Evolutionary conservation across 2,797 vertebrate genomes (phyloP).

Genomic region (Taeniopygia guttata): DNA sequence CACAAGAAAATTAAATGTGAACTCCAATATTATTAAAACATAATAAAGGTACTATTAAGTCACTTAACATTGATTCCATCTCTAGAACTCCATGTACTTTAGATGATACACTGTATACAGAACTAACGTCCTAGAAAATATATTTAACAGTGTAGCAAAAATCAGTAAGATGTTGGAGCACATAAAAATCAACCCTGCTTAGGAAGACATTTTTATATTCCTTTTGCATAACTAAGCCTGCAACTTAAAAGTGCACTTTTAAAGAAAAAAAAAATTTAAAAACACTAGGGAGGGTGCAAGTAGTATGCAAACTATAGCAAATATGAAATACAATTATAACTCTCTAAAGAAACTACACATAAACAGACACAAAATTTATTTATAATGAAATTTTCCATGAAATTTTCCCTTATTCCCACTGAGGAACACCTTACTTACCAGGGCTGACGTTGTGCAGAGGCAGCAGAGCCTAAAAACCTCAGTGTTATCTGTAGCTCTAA

Average conservation of each 20-base stretch:
- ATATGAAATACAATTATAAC: background rate
- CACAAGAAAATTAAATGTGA: background rate
- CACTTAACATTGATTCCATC: background rate
- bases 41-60: background rate
- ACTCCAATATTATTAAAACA: background rate
- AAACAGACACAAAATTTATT: background rate
- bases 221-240: background rate
- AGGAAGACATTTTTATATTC: background rate
- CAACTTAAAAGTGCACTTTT: background rate
- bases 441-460: rapidly evolving
- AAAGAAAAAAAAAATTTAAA: background rate
- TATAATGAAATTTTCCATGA: background rate
- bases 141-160: background rate
- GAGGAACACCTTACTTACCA: background rate
- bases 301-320: background rate
- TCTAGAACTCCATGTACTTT: background rate
- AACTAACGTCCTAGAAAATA: background rate
- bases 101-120: background rate
- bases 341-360: background rate
- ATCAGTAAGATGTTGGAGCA: background rate
- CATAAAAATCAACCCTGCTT: background rate
- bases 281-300: background rate
- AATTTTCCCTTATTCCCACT: background rate
- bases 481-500: background rate
- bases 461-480: background rate